Evolutionary conservation across 2,797 vertebrate genomes (phyloP).

Genomic region (Ciconia nigra): DNA sequence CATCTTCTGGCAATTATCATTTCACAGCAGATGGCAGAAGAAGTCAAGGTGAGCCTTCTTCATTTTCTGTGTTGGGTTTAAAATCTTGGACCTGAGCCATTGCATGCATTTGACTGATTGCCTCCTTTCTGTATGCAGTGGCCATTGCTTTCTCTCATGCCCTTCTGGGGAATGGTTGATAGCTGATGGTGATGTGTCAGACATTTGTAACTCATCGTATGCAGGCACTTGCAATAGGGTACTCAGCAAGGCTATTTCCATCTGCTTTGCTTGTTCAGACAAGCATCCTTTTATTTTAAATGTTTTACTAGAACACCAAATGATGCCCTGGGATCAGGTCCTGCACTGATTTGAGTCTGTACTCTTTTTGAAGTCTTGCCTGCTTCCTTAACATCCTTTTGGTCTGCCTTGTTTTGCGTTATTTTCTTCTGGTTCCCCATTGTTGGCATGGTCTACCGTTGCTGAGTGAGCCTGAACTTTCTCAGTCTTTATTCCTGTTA

Average conservation of each 20-base stretch:
- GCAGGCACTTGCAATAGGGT: background rate
- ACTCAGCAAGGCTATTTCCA: background rate
- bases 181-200: background rate
- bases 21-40: background rate
- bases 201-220: background rate
- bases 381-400: background rate
- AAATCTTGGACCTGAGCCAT: background rate
- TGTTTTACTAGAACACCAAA: background rate
- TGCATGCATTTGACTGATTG: background rate
- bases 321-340: background rate
- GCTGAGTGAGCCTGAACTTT: background rate
- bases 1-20: background rate
- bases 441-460: accelerated
- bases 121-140: background rate
- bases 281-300: background rate
- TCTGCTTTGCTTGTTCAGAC: background rate
- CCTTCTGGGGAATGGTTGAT: background rate
- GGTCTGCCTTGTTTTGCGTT: background rate
- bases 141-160: background rate
- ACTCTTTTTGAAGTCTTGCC: background rate
- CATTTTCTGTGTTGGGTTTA: background rate
- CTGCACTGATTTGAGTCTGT: background rate
- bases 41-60: background rate
- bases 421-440: background rate
- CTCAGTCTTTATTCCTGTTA: background rate